Evolutionary conservation across 2,797 vertebrate genomes (phyloP).

Genomic region (Rhynchonycteris naso): DNA sequence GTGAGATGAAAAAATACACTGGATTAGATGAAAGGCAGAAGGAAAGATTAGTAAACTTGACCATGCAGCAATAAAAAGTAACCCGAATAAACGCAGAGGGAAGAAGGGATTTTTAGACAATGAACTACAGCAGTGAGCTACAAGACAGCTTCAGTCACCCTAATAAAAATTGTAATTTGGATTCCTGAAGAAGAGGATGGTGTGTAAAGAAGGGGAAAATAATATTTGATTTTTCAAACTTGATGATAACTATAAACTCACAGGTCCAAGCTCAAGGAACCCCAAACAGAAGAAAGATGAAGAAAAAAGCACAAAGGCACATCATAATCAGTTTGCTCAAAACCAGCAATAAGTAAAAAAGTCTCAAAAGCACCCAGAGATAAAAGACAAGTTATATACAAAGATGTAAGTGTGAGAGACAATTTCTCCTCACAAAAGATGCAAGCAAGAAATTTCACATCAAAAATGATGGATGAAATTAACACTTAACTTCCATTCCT

Average conservation of each 20-base stretch:
- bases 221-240: not conserved
- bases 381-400: accelerated
- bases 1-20: not conserved
- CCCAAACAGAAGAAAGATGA: not conserved
- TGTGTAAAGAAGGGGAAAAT: accelerated
- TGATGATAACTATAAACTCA: not conserved
- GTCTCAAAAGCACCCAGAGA: not conserved
- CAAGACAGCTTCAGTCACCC: accelerated
- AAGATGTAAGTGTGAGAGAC: not conserved
- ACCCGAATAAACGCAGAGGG: not conserved
- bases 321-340: not conserved
- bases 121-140: accelerated
- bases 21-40: not conserved
- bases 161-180: accelerated
- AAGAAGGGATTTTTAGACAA: too few species aligned
- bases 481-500: not conserved
- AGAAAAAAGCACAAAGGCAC: too few species aligned
- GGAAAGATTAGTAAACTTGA: not conserved
- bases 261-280: not conserved
- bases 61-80: not conserved
- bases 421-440: not conserved
- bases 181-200: not conserved
- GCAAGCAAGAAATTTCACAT: not conserved
- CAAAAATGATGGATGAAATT: not conserved
- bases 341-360: not conserved